These are phyloP conservation scores for Spheniscus humboldti DNA, from an alignment of 2,797 vertebrate species.

Conservation along the genomic window DNA sequence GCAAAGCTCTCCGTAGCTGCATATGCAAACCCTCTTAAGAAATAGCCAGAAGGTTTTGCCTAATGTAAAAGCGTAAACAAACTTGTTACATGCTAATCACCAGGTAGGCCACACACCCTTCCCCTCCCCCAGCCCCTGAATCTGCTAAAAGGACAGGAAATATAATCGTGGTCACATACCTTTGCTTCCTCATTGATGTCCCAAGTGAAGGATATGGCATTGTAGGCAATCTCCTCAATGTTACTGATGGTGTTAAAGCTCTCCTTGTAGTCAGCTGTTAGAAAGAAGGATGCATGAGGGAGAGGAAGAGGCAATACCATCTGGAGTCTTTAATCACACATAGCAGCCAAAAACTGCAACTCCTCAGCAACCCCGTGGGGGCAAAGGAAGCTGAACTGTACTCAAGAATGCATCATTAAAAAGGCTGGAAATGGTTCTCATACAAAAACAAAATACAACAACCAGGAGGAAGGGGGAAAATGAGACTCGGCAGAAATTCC, in stretches of 20 bases:
- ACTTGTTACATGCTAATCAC: constrained; percentile 31
- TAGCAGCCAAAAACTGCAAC: not conserved
- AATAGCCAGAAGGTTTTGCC: constrained; percentile 39
- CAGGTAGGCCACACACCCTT: constrained; percentile 25
- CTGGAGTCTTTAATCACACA: not conserved
- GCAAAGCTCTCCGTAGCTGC: constrained; percentile 12
- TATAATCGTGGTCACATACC: constrained; percentile 68
- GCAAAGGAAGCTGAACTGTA: not conserved
- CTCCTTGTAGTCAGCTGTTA: constrained; percentile 96
- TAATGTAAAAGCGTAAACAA: constrained; percentile 34
- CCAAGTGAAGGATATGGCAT: constrained; percentile 98
- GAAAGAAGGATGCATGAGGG: not conserved
- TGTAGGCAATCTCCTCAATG: constrained; percentile 98
- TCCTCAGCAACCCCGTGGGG: not conserved
- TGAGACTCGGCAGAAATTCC: not conserved
- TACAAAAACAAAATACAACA: not conserved
- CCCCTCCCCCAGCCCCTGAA: not conserved
- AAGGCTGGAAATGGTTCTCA: not conserved
- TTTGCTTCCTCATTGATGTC: constrained; percentile 98
- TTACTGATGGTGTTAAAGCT: constrained; percentile 99
- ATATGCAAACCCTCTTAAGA: constrained; percentile 35
- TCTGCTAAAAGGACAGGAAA: not conserved
- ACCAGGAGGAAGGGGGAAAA: not conserved
- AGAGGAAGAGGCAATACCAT: not conserved
- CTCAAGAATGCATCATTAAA: not conserved